Evolutionary conservation across 2,888 invertebrate species (phyloP), one percentile per base, ranked within the genome.

Genomic region (Drosophila greeni): DNA sequence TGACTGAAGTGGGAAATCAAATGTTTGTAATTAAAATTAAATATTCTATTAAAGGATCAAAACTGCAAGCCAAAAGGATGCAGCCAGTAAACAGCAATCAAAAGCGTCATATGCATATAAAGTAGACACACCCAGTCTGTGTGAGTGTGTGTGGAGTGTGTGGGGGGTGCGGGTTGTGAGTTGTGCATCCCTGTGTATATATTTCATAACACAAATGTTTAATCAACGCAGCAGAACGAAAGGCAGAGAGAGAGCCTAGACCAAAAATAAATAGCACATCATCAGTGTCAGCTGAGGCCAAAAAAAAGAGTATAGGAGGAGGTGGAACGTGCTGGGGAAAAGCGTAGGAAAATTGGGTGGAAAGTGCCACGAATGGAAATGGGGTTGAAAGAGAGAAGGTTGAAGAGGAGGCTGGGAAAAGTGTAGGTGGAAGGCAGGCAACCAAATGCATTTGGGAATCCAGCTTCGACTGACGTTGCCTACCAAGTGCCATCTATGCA

Each of bases 21-120:
- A 81, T 81, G 81, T 85, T 83, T 83, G 81, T 85, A 81, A 81
- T 81, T 85, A 81, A 81, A 81, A 81, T 81, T 81, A 81, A 81
- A 81, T 81, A 81, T 81, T 81, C 85, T 81, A 81, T 81, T 81
- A 81, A 81, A 78, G 81, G 84, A 83, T 85, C 85, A 82, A 80
- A 79, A 80, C 79, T 80, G 85, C 84, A 82, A 73, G 77, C 75
- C 67, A 82, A 72, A 84, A 76, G 66, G 34, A 49, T 53, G 56
- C 58, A 62, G 76, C 72, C 77, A 66, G 84, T 79, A 82, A 78
- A 84, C 74, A 82, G 83, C 81, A 82, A 80, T 84, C 79, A 84
- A 84, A 79, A 74, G 66, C 69, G 43, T 42, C 64, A 48, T 65
- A 49, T 71, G 70, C 60, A 69, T 66, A 60, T 47, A 70, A 67